Percentiles rank a stretch among this genome's conserved stretches.
Evolutionary conservation across 1,140 invertebrate genomes (phyloP).

Genomic region (Hyles vespertilio): DNA sequence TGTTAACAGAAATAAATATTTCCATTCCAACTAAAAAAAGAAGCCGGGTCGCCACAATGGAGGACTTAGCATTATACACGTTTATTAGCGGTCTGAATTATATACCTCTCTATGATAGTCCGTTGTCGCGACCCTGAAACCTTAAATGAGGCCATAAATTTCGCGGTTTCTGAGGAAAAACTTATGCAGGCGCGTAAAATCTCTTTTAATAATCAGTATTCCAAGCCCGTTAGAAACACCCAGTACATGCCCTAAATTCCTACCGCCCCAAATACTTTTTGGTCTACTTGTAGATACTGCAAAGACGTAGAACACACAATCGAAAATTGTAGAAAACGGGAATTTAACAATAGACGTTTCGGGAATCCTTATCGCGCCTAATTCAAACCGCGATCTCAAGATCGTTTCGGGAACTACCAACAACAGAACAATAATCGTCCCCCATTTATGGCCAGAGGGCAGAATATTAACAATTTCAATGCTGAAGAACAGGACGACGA

Average conservation of each 20-base stretch:
- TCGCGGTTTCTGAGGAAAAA: constrained; percentile 13
- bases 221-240: not conserved
- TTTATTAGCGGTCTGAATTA: constrained; percentile 12
- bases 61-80: constrained; percentile 13
- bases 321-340: constrained; percentile 4
- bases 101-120: constrained; percentile 10
- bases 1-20: constrained; percentile 23
- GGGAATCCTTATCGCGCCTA: too few species aligned
- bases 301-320: constrained; percentile 8
- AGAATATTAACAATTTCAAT: too few species aligned
- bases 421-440: too few species aligned
- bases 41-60: constrained; percentile 14
- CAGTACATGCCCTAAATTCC: not conserved
- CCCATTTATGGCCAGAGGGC: too few species aligned
- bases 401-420: too few species aligned
- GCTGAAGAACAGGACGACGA: too few species aligned
- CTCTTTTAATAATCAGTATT: not conserved
- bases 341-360: constrained; percentile 3
- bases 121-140: constrained; percentile 8
- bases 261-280: not conserved
- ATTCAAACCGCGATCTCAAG: too few species aligned
- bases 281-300: constrained; percentile 2
- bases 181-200: not conserved
- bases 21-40: constrained; percentile 15
- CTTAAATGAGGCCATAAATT: constrained; percentile 11